Evolutionary conservation across 37 sponge, comb jelly and placozoan species (phyloP).

Genomic region (Ephydatia muelleri): DNA sequence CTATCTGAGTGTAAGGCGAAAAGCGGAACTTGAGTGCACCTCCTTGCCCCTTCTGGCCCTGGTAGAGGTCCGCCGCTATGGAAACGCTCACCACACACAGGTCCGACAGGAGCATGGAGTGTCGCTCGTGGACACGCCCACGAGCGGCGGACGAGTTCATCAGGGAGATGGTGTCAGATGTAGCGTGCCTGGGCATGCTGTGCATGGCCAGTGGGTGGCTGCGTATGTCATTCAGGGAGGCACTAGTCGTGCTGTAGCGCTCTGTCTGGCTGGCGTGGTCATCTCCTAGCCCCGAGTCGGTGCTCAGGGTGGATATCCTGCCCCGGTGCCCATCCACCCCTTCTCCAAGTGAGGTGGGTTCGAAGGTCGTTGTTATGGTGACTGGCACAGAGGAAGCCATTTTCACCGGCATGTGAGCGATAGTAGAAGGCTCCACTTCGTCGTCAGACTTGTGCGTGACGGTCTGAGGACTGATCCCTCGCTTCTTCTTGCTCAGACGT

Average conservation of each 20-base stretch:
- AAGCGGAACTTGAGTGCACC: constrained; percentile 75
- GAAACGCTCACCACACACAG: constrained; percentile 67
- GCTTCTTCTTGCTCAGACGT: background rate
- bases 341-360: background rate
- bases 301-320: constrained; percentile 13
- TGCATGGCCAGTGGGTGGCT: background rate
- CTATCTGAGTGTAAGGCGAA: constrained; percentile 81
- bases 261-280: constrained; percentile 4
- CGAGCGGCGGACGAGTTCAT: background rate
- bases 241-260: background rate
- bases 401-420: background rate
- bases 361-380: background rate
- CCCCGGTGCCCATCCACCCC: background rate
- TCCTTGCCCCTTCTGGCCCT: constrained; percentile 66
- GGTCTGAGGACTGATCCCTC: background rate
- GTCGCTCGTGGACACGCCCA: background rate
- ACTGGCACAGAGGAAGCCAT: background rate
- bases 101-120: constrained; percentile 64
- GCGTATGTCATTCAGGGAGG: background rate
- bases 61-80: constrained; percentile 44
- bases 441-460: background rate
- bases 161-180: background rate
- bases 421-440: background rate
- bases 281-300: constrained; percentile 43
- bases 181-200: background rate